Base-by-base conservation (phyloP, 2,797 vertebrate species). In the Pipistrellus pipistrellus region DNA sequence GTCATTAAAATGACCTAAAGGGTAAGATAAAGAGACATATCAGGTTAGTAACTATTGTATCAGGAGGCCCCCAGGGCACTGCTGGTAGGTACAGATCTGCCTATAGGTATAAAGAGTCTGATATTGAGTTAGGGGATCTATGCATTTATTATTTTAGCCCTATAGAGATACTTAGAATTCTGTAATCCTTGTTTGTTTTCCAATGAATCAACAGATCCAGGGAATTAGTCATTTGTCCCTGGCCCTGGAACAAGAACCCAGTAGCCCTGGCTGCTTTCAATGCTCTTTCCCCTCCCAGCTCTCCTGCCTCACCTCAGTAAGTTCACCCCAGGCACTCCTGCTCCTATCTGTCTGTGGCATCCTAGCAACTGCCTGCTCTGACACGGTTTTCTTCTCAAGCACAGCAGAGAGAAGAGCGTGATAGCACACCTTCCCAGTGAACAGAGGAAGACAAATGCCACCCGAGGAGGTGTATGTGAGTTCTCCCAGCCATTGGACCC, bases 391-490 rank as follows among this genome's bases (percentile, higher is more conserved):
- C 30, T 66, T 69, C 62, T 69, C 53, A 57, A 73, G 48, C 48
- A 90, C 30, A 8, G 41, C 84, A 3, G 35, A 88, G 55, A 95
- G 80, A 66, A 59, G 90, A 96, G 93, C 30, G 80, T 97, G 94
- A 96, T 93, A 81, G 76, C 93, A 95, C 97, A 98, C 95, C 95
- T 97, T 93, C 91, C 96, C 95, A 71, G 88, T 85, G 95, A 97
- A 92, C 88, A 85, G 93, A 59, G 97, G 95, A 97, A 98, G 96
- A 97, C 97, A 98, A 97, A 97, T 97, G 96, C 96, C 96, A 46
- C 97, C 95, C 97, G 97, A 95, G 95, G 97, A 97, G 82, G 83
- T 77, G 57, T 96, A 96, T 97, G 95, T 41, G 88, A 96, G 87
- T 94, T 96, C 98, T 97, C 96, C 97, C 94, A 94, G 84, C 95